Conservation (phyloP, 2,113 vertebrate species). For the Notothenia rossii region DNA sequence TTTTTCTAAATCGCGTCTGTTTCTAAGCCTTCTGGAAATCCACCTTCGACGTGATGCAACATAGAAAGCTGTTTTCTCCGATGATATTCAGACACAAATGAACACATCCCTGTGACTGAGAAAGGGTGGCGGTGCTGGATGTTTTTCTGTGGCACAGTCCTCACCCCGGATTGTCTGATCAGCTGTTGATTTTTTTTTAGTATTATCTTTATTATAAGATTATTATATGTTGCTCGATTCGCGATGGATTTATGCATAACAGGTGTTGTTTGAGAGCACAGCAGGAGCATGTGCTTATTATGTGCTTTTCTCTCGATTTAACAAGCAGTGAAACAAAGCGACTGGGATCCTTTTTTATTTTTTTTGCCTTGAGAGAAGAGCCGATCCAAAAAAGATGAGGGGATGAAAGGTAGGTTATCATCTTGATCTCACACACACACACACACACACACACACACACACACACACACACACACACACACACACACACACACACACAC, state of each 20-base stretch:
- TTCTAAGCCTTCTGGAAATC: slow-evolving; percentile 50
- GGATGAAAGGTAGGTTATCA: slow-evolving; percentile 79
- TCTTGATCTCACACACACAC: slow-evolving; percentile 6
- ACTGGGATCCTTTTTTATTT: slow-evolving; percentile 37
- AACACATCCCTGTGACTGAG: slow-evolving; percentile 72
- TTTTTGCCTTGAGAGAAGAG: slow-evolving; percentile 37
- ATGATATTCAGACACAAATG: slow-evolving; percentile 67
- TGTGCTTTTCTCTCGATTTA: slow-evolving; percentile 61
- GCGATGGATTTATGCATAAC: slow-evolving; percentile 79
- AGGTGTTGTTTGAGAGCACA: slow-evolving; percentile 78
- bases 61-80: slow-evolving; percentile 71
- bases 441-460: neutral
- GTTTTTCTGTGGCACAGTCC: slow-evolving; percentile 46
- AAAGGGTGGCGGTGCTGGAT: slow-evolving; percentile 69
- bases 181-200: slow-evolving; percentile 68
- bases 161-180: slow-evolving; percentile 62
- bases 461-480: slow-evolving; percentile 26
- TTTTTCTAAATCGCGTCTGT: slow-evolving; percentile 24
- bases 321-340: slow-evolving; percentile 66
- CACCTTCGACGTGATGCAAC: slow-evolving; percentile 76
- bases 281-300: slow-evolving; percentile 66
- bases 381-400: slow-evolving; percentile 50
- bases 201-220: slow-evolving; percentile 65
- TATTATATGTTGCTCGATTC: neutral
- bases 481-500: neutral